Conservation (phyloP, 2,113 vertebrate species). For the Ameiurus melas region DNA sequence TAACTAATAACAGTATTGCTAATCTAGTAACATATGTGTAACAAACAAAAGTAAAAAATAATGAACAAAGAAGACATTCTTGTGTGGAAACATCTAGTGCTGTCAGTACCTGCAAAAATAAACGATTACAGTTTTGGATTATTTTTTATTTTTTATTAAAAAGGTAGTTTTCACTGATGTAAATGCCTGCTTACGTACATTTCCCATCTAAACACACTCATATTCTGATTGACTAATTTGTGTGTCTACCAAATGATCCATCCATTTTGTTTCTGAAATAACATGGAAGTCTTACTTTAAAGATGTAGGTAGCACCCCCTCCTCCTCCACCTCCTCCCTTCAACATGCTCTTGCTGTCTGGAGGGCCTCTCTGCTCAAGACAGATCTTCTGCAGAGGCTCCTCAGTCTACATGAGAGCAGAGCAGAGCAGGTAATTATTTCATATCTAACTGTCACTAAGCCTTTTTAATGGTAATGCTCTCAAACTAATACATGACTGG, state of each 20-base stretch:
- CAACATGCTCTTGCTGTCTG: conserved; percentile 85
- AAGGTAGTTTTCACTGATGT: background rate
- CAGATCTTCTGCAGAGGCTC: conserved; percentile 84
- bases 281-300: conserved; percentile 79
- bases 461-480: background rate
- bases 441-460: background rate
- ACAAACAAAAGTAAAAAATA: background rate
- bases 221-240: background rate
- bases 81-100: background rate
- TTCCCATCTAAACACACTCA: background rate
- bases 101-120: background rate
- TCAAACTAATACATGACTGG: background rate
- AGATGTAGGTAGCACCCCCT: conserved; percentile 93
- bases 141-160: background rate
- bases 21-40: background rate
- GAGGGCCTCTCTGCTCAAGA: conserved; percentile 84
- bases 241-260: background rate
- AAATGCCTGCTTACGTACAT: background rate
- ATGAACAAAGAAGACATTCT: background rate
- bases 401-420: conserved; percentile 72
- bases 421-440: background rate
- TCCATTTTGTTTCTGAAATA: background rate
- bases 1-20: background rate
- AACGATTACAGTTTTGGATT: background rate
- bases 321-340: conserved; percentile 93